phyloP scores from a whole-genome alignment of 2,113 vertebrate genomes.

The Tyrannus savana region DNA sequence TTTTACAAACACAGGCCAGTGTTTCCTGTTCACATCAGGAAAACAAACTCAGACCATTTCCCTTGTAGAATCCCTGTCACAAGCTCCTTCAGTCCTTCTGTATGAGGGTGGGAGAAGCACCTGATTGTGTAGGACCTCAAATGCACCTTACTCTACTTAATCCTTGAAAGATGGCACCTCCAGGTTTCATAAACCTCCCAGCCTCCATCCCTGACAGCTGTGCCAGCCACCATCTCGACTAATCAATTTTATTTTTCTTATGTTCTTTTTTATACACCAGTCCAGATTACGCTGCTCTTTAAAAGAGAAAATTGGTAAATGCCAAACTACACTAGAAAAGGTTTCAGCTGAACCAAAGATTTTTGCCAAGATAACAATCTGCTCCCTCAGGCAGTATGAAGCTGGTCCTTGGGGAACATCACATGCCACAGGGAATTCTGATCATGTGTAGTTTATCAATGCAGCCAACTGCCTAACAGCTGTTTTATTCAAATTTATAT shows the following conservation, averaged over 20 bases:
- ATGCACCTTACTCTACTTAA: background rate
- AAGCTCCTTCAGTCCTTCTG: background rate
- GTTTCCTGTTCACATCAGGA: background rate
- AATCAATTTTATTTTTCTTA: background rate
- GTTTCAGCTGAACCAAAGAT: background rate
- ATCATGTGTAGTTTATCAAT: conserved; percentile 18
- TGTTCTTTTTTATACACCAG: background rate
- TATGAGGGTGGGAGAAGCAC: background rate
- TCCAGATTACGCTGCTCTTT: background rate
- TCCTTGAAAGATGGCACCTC: background rate
- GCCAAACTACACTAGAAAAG: background rate
- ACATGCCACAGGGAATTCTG: conserved; percentile 17
- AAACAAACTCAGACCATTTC: background rate
- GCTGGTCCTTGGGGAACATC: background rate
- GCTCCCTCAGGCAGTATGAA: background rate
- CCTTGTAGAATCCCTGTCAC: background rate
- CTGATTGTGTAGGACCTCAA: background rate
- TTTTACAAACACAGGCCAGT: background rate
- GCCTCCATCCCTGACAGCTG: background rate
- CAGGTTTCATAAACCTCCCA: background rate
- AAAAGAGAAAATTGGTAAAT: background rate
- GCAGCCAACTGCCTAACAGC: conserved; percentile 54
- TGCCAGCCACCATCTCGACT: background rate
- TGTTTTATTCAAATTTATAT: conserved; percentile 60
- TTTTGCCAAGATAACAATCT: background rate